Percentiles rank a stretch among this genome's conserved stretches.
phyloP scores from a whole-genome alignment of 23 tunicate species.

The Trididemnum nubilum region DNA sequence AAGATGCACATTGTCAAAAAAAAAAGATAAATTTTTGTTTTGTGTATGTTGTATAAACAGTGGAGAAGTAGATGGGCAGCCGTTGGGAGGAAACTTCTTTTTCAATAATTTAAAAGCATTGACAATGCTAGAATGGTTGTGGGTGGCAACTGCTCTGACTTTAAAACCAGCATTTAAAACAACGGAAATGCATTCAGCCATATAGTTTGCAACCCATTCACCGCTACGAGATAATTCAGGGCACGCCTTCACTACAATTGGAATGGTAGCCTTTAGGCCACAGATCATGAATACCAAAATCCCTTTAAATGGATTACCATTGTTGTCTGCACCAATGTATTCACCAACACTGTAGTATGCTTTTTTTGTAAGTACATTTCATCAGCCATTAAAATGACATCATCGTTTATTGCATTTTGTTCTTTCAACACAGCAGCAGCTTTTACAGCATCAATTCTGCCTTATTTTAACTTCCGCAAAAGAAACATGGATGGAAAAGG shows the following conservation, averaged over 20 bases:
- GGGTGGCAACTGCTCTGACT: not conserved
- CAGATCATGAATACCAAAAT: not conserved
- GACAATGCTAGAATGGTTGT: not conserved
- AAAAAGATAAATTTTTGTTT: not conserved
- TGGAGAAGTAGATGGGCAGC: not conserved
- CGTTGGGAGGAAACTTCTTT: not conserved
- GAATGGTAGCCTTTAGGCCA: not conserved
- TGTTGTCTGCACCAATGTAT: not conserved
- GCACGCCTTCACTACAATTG: not conserved
- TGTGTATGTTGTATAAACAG: not conserved
- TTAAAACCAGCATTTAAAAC: not conserved
- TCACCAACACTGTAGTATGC: not conserved
- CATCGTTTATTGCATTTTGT: not conserved
- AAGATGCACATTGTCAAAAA: not conserved
- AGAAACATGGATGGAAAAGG: conserved; percentile 16
- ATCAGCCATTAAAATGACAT: not conserved
- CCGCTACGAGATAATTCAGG: not conserved
- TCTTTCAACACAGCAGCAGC: not conserved
- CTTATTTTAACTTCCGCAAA: not conserved
- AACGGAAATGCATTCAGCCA: not conserved
- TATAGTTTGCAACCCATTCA: not conserved
- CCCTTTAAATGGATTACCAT: not conserved
- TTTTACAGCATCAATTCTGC: not conserved
- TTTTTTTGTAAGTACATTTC: conserved; percentile 8
- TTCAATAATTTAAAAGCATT: not conserved